These are phyloP conservation scores for Dendroctonus valens DNA, from an alignment of 1,140 invertebrate genomes.

Conservation along the genomic window DNA sequence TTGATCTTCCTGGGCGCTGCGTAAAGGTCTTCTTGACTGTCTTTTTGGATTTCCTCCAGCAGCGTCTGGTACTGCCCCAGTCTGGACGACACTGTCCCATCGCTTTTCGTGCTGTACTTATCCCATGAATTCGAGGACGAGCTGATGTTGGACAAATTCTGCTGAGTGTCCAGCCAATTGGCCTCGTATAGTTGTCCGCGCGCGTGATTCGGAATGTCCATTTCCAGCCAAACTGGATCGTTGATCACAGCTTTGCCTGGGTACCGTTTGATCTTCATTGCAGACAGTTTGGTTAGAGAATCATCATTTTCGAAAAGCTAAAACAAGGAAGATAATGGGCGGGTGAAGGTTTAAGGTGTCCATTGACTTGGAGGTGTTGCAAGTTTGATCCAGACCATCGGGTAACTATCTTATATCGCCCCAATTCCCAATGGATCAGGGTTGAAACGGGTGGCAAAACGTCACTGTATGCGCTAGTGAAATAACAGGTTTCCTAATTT, in stretches of 20 bases:
- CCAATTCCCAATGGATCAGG: too few species aligned
- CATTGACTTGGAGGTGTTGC: too few species aligned
- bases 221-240: conserved; percentile 63
- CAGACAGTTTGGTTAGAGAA: conserved; percentile 27
- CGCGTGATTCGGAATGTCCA: conserved; percentile 57
- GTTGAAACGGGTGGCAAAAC: too few species aligned
- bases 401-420: too few species aligned
- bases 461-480: too few species aligned
- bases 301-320: too few species aligned
- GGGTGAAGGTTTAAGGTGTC: too few species aligned
- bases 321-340: too few species aligned
- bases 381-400: too few species aligned
- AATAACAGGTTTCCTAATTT: too few species aligned
- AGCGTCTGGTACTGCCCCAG: conserved; percentile 46
- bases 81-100: conserved; percentile 40
- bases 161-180: conserved; percentile 71
- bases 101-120: conserved; percentile 41
- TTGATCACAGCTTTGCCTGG: conserved; percentile 76
- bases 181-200: conserved; percentile 80
- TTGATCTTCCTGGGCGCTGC: conserved; percentile 36
- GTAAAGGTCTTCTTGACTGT: conserved; percentile 35
- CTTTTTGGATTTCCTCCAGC: conserved; percentile 42
- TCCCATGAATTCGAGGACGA: conserved; percentile 44
- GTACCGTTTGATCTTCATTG: conserved; percentile 80
- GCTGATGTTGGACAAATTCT: conserved; percentile 40